phyloP scores from a whole-genome alignment of 2,113 vertebrate genomes.

The Synchiropus splendidus region DNA sequence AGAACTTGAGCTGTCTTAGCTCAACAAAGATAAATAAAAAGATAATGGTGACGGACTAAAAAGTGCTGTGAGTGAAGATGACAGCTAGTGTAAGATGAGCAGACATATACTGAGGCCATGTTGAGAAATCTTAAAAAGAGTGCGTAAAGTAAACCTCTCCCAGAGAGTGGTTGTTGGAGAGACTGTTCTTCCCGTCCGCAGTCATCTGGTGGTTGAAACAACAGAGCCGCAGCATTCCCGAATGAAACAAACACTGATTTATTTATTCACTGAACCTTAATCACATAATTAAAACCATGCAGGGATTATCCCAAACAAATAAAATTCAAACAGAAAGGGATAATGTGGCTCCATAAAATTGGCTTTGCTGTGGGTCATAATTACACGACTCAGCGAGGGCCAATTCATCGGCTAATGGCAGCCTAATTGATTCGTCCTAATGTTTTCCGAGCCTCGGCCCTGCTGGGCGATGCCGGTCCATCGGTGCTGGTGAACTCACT shows the following conservation, averaged over 20 bases:
- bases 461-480: conserved; percentile 44
- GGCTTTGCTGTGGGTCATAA: conserved; percentile 67
- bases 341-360: conserved; percentile 47
- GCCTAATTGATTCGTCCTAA: conserved; percentile 70
- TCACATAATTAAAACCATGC: conserved; percentile 62
- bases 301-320: conserved; percentile 67
- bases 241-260: conserved; percentile 47
- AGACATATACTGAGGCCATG: too few species aligned
- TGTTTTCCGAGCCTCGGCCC: conserved; percentile 55
- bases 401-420: conserved; percentile 64
- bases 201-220: neutral
- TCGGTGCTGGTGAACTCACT: conserved; percentile 45
- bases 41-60: too few species aligned
- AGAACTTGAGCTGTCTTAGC: too few species aligned
- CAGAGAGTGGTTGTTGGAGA: too few species aligned
- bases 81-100: too few species aligned
- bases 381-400: conserved; percentile 66
- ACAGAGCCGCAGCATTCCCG: conserved; percentile 10
- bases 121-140: too few species aligned
- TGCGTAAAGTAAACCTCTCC: too few species aligned
- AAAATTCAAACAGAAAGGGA: conserved; percentile 54
- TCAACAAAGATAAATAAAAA: too few species aligned
- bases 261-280: conserved; percentile 56
- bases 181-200: too few species aligned
- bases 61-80: too few species aligned